Percentiles rank a stretch among this genome's conserved stretches.
Conservation (phyloP, 2,888 invertebrate genomes). For the Nephrotoma appendiculata region DNA sequence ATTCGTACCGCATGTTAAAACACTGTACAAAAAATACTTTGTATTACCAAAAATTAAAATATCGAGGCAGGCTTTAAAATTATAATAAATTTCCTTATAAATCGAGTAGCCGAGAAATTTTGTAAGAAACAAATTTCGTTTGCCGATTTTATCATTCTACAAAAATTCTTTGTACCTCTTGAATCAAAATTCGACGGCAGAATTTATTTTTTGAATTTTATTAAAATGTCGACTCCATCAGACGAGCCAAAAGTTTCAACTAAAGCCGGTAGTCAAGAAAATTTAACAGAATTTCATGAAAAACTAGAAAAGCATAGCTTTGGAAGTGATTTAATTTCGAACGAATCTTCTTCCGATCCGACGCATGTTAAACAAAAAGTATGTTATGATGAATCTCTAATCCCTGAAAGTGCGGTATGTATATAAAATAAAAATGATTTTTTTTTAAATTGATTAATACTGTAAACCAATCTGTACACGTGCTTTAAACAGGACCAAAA, state of each 20-base stretch:
- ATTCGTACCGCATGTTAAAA: no score
- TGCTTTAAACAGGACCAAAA: not conserved
- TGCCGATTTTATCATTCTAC: not conserved
- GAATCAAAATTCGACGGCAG: not conserved
- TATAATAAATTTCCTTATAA: not conserved
- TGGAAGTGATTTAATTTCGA: not conserved
- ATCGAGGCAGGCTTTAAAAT: not conserved
- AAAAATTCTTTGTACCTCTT: not conserved
- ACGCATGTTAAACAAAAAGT: not conserved
- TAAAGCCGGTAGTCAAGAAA: not conserved
- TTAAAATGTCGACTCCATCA: not conserved
- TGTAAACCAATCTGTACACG: not conserved
- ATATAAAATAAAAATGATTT: not conserved
- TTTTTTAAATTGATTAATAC: not conserved
- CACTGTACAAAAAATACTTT: no score
- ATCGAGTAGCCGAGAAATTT: not conserved
- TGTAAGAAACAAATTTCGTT: not conserved
- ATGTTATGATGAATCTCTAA: not conserved
- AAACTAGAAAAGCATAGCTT: not conserved
- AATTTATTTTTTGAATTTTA: not conserved
- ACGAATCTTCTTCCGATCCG: not conserved
- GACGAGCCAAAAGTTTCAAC: not conserved
- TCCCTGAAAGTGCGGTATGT: not conserved
- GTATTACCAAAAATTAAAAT: no score
- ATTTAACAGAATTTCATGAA: not conserved